Evolutionary conservation across 2,113 vertebrate species (phyloP), one percentile per base, ranked within the genome.

Genomic region (Alosa alosa): DNA sequence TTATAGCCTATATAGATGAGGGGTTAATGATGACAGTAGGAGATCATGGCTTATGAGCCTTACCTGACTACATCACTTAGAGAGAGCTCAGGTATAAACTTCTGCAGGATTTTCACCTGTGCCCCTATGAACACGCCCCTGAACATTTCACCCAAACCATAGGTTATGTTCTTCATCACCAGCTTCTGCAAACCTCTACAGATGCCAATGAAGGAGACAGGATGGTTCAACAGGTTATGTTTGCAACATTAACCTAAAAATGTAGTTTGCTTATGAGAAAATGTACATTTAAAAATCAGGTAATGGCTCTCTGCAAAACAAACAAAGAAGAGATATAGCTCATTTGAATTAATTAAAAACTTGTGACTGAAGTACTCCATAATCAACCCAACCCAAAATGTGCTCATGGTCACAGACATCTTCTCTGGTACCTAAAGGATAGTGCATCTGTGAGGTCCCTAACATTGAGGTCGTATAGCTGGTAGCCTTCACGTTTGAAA

Each of bases 401-500:
- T 18, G 50, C 13, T 57, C 72, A 13, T 36, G 36, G 1, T 18
- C 4, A 11, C 13, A 6, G 68, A 15, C 13, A 39, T 78, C 72
- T 15, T 5, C 31, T 39, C 36, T 39, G 8, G n/a, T 89, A 96
- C 96, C 96, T 95, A 92, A 94, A 96, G 0, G 91, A 93, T 0
- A 97, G 86, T 0, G 97, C 95, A 36, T 97, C 96, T 0, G 90
- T 81, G 13, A 98, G 96, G 90, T 99, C 98, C 49, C 87, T 92
- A 39, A 90, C 1, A 31, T 93, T 96, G 92, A 99, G 97, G 92
- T 99, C 98, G 18, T 93, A 94, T 10, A 95, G 68, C 11, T 88
- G 96, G 92, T 99, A 99, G 18, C 99, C 98, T 84, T 99, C 99
- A 55, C 99, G 91, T 88, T 99, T 99, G 86, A 99, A 98, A 83